Base-by-base conservation (phyloP, 2,797 vertebrate genomes). In the Salarias fasciatus region DNA sequence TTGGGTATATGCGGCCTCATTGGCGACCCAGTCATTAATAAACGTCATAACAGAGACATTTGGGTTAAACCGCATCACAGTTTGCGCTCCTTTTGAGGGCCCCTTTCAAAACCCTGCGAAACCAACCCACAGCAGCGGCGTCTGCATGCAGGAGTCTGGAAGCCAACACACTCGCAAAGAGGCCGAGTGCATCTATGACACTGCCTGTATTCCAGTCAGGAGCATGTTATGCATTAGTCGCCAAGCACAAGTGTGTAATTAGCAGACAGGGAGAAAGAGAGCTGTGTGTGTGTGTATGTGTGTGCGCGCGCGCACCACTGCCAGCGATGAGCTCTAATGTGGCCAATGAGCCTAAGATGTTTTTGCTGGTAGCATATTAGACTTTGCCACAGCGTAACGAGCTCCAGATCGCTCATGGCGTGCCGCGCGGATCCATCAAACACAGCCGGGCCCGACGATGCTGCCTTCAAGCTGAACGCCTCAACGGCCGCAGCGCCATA, bases 51-150 rank as follows among this genome's bases (percentile, higher is more conserved):
- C 60, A 63, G 66, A 85, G 72, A 83, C 74, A 40, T 77, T 53
- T 49, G 75, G 62, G 70, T 56, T 62, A 86, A 89, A 82, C 83
- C 82, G 83, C 88, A 86, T 87, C 78, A 79, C 74, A 86, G 76
- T 53, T 83, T 24, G 40, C 71, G 68, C 78, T 72, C 73, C 62
- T 68, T 71, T 75, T 28, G 40, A 50, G 55, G 80, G 69, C 45
- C 70, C 61, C 75, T n/a, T n/a, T n/a, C n/a, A n/a, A n/a, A n/a
- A n/a, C n/a, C 75, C 71, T 40, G 35, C 50, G 64, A 80, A 77
- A 70, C 79, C 63, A 82, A 79, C 74, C 71, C 38, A 69, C 53
- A 72, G 67, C 66, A 35, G 79, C 9, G 33, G 33, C 6, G 6
- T 68, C 9, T 36, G 69, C 50, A 66, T 8, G 53, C 2, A 35